Evolutionary conservation across 2,113 vertebrate genomes (phyloP).

Genomic region (Oenanthe melanoleuca): DNA sequence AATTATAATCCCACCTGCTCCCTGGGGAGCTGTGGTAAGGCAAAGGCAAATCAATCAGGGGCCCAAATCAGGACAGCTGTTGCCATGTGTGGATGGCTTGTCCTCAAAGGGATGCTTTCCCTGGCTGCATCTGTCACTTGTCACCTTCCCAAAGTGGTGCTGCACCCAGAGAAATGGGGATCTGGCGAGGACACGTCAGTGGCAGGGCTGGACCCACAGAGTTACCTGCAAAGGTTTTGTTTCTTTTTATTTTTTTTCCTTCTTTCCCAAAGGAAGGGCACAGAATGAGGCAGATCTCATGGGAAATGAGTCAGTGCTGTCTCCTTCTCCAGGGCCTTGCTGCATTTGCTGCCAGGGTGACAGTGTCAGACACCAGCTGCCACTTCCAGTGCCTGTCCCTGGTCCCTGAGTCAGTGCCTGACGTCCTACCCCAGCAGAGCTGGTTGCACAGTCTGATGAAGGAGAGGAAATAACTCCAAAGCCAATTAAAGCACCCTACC

Average conservation of each 20-base stretch:
- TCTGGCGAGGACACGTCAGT: fast-evolving
- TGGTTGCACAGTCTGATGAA: neutral
- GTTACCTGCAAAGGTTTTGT: neutral
- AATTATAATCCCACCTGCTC: conserved; percentile 8
- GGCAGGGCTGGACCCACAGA: neutral
- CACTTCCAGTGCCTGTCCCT: neutral
- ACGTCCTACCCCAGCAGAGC: neutral
- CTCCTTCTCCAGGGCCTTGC: neutral
- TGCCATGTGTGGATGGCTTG: neutral
- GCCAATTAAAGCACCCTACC: neutral
- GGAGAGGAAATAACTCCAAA: neutral
- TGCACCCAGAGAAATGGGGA: neutral
- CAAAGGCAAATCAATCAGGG: neutral
- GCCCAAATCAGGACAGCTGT: neutral
- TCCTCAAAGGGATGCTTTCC: neutral
- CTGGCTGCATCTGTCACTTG: neutral
- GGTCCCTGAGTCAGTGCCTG: neutral
- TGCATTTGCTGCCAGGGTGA: neutral
- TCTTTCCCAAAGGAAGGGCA: neutral
- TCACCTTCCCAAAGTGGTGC: neutral
- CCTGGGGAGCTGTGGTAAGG: neutral
- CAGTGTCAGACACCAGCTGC: conserved; percentile 30
- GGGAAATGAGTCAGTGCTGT: neutral
- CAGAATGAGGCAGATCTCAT: neutral
- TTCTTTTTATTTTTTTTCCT: neutral